Base-by-base conservation (phyloP, 2,113 vertebrate species). In the Myxocyprinus asiaticus region DNA sequence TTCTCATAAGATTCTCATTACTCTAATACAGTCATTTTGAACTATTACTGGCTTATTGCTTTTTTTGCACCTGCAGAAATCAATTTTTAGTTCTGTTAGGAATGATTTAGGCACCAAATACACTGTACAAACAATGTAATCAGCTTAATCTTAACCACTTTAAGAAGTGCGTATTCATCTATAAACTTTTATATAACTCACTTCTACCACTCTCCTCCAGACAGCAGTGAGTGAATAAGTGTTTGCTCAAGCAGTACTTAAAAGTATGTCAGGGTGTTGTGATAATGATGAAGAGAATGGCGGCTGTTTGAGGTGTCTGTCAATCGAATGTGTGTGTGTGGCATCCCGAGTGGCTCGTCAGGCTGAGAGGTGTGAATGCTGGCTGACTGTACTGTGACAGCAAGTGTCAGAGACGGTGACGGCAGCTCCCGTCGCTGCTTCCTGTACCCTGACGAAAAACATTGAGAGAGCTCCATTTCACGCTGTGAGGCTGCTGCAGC, bases 251-350 rank as follows among this genome's bases (percentile, higher is more conserved):
- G 73, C 61, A 53, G 74, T 76, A 33, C 42, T 79, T 71, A 45
- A 80, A 66, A 59, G 70, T 68, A 47, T 75, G 71, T 58, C 43
- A 73, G 62, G 9, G 64, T 48, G 70, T 55, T 74, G 70, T 17
- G 77, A 74, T 73, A 80, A 80, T 61, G 67, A 80, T 67, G 78
- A 58, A 58, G 63, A 15, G 70, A 66, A 67, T 67, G 56, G 74
- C 8, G 47, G 48, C 48, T 55, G 47, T 76, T 76, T 76, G 74
- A 76, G 69, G 50, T 66, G 70, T 72, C 70, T 80, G 70, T 47
- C 50, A 50, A 12, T 43, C 17, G 59, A 15, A 43, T 22, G 56
- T 33, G 7, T 9, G 15, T 15, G 67, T 53, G 48, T 17, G 48
- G 66, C 48, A 50, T 68, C 14, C 15, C n/a, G 45, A 77, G 66